Evolutionary conservation across 2,113 vertebrate genomes (phyloP), one percentile per base, ranked within the genome.

Genomic region (Cairina moschata): DNA sequence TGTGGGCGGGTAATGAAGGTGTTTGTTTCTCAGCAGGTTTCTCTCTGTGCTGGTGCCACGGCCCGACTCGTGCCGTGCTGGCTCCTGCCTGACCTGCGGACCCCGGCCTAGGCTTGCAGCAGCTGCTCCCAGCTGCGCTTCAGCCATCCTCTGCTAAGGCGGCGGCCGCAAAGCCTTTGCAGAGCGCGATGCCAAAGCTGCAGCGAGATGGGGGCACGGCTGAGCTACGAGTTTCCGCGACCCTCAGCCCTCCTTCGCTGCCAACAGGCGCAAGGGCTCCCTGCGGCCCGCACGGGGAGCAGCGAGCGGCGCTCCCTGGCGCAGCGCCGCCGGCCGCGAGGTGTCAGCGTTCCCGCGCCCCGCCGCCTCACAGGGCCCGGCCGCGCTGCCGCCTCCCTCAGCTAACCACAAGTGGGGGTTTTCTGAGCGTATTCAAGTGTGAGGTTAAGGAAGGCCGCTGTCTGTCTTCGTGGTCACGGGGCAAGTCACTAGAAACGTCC

Each of bases 1-100:
- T 0, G 0, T 0, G 16, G 16, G 10, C 32, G 13, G 9, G 11
- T 5, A 59, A 60, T 0, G 3, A 82, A 78, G 20, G 42, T 75
- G 73, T 48, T 65, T 75, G 73, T 48, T 65, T 34, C 32, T 48
- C 60, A 66, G 69, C 69, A 72, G 56, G 34, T 46, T 88, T 65
- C 13, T 63, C 9, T 59, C 67, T 66, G 1, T 3, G 25, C 60
- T 65, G 44, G 16, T 40, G 81, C 52, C 10, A 3, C 17, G 40
- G 62, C 2, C 59, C 50, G 63, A 22, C 25, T 11, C 13, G 44
- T 60, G n/a, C 54, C 26, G 60, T 0, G 1, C 11, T 71, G 56
- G 65, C 60, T 71, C 29, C 48, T 60, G 29, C 28, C 2, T 34
- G 65, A 48, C 88, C 83, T 56, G 36, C 56, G 56, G 4, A 46